Percentiles rank a stretch among this genome's conserved stretches.
Conservation (phyloP, 1,140 invertebrate genomes). For the Brachystomella parvula region DNA sequence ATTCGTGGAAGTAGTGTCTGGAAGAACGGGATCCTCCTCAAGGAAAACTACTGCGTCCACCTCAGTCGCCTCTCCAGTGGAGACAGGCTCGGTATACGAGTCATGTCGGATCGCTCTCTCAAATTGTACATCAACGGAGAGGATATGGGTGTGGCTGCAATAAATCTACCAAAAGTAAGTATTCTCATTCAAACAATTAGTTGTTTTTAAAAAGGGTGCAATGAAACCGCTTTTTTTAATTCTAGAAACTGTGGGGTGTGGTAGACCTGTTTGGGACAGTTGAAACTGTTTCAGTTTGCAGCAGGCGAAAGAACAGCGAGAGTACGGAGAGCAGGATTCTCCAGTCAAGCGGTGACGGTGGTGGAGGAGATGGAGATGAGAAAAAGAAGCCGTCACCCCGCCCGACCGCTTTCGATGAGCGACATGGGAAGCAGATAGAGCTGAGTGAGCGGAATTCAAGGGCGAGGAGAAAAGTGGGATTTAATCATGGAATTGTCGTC, state of each 20-base stretch:
- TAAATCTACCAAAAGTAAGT: constrained; percentile 61
- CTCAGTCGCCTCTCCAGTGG: constrained; percentile 69
- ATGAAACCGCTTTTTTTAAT: constrained; percentile 24
- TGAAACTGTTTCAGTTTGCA: constrained; percentile 33
- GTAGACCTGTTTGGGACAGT: constrained; percentile 65
- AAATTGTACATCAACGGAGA: constrained; percentile 66
- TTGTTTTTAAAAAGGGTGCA: not conserved
- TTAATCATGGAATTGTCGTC: constrained; percentile 66
- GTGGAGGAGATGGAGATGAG: not conserved
- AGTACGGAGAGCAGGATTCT: not conserved
- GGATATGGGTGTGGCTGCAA: constrained; percentile 71
- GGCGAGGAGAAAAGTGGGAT: constrained; percentile 60
- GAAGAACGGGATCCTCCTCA: constrained; percentile 51
- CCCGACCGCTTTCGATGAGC: constrained; percentile 5
- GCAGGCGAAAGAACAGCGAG: not conserved
- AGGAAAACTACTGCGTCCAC: constrained; percentile 59
- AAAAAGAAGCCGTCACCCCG: not conserved
- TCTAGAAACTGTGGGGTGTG: constrained; percentile 62
- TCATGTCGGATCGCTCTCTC: constrained; percentile 48
- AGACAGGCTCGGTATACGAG: constrained; percentile 51
- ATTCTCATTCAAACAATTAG: not conserved
- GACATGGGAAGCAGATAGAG: constrained; percentile 64
- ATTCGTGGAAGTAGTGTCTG: constrained; percentile 51
- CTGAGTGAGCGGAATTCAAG: constrained; percentile 51
- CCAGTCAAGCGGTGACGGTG: not conserved